These are phyloP conservation scores for Sebastolobus altivelis DNA, from an alignment of 2,797 vertebrate genomes.

Conservation along the genomic window DNA sequence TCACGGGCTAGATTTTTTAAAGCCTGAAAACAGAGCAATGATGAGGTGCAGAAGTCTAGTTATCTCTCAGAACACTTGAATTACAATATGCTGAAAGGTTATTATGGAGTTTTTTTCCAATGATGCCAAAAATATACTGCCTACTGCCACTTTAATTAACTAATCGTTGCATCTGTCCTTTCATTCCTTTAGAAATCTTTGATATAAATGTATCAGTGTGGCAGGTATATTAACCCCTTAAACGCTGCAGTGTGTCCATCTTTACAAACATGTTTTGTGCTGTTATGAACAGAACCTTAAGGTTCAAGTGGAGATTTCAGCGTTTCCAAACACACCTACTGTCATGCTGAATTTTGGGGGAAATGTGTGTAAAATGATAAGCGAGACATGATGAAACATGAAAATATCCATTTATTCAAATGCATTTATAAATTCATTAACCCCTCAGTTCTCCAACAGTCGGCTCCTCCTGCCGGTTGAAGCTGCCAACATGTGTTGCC, in stretches of 20 bases:
- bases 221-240: background rate
- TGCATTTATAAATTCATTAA: background rate
- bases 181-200: background rate
- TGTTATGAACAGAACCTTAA: background rate
- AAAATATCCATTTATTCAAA: background rate
- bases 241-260: background rate
- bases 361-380: too few relatives aligned
- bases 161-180: background rate
- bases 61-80: too few relatives aligned
- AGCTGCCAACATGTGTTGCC: background rate
- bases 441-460: background rate
- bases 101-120: too few relatives aligned
- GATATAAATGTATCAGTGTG: background rate
- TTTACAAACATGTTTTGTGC: background rate
- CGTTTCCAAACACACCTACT: background rate
- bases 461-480: background rate
- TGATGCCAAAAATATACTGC: too few relatives aligned
- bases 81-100: too few relatives aligned
- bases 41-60: too few relatives aligned
- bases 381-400: background rate
- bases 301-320: background rate
- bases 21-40: too few relatives aligned
- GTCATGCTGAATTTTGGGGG: background rate
- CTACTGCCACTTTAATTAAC: background rate
- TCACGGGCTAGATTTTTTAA: too few relatives aligned